A percentile compares a stretch with the other conserved stretches of the same genome.
Conservation (phyloP, 2,888 invertebrate species). For the Meteorus cinctellus region DNA sequence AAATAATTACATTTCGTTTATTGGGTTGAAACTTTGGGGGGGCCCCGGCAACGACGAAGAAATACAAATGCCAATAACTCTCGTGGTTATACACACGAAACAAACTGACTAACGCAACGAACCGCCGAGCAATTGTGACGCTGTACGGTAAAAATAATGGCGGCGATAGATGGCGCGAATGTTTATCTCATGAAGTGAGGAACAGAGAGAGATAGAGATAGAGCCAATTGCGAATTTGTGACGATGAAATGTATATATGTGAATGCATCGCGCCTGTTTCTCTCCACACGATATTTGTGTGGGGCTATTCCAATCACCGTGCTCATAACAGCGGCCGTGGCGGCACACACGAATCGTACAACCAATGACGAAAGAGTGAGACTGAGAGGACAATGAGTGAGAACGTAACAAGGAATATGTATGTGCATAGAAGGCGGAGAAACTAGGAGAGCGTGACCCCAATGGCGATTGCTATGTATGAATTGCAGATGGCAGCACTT, state of each 20-base stretch:
- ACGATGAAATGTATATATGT: background rate
- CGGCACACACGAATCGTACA: background rate
- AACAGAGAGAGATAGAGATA: constrained; percentile 26
- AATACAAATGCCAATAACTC: constrained; percentile 59
- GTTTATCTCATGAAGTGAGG: constrained; percentile 54
- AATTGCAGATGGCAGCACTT: too few relatives aligned
- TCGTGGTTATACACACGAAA: constrained; percentile 66
- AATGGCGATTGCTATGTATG: too few relatives aligned
- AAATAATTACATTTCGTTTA: constrained; percentile 19
- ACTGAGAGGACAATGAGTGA: too few relatives aligned
- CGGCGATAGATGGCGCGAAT: constrained; percentile 63
- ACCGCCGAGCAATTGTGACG: constrained; percentile 54
- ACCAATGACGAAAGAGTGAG: background rate
- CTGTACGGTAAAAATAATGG: constrained; percentile 50
- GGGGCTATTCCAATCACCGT: constrained; percentile 14
- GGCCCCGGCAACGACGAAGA: constrained; percentile 46
- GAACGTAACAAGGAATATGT: too few relatives aligned
- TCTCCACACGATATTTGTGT: constrained; percentile 1
- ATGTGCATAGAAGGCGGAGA: too few relatives aligned
- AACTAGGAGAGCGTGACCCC: too few relatives aligned
- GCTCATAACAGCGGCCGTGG: background rate
- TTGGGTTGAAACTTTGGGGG: constrained; percentile 25
- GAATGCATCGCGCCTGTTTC: background rate
- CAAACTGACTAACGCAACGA: constrained; percentile 68
- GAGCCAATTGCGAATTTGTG: background rate